These are phyloP conservation scores for Aphelenchoides besseyi DNA, from an alignment of 1,140 invertebrate species.

Conservation along the genomic window DNA sequence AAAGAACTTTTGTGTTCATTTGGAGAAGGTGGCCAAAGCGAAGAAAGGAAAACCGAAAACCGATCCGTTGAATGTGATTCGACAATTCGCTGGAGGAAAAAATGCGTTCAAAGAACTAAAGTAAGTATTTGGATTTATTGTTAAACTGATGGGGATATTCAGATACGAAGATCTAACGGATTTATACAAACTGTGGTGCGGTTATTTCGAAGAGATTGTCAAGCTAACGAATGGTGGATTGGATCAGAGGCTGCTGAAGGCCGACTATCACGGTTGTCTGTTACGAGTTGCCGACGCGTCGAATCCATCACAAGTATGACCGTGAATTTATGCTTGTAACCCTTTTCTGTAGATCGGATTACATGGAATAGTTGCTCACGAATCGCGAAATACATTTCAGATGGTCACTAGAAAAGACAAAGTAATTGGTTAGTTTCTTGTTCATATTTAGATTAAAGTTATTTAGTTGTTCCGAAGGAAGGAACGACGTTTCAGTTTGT, in stretches of 20 bases:
- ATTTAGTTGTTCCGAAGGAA: conserved; percentile 47
- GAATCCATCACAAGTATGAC: conserved; percentile 35
- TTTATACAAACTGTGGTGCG: conserved; percentile 31
- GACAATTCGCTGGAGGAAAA: conserved; percentile 12
- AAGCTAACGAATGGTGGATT: conserved; percentile 14
- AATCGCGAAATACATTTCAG: conserved; percentile 44
- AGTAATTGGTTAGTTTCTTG: conserved; percentile 35
- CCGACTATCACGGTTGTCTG: conserved; percentile 40
- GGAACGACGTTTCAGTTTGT: conserved; percentile 43
- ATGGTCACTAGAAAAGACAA: conserved; percentile 37
- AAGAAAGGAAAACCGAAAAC: conserved; percentile 23
- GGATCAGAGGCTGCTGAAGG: conserved; percentile 33
- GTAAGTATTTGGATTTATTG: conserved; percentile 21
- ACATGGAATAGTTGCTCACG: conserved; percentile 46
- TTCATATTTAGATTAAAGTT: conserved; percentile 24
- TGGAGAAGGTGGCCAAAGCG: conserved; percentile 26
- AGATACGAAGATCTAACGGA: conserved; percentile 37
- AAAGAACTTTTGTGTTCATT: conserved; percentile 6
- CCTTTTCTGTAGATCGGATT: conserved; percentile 37
- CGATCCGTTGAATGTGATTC: conserved; percentile 25
- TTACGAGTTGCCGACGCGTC: conserved; percentile 31
- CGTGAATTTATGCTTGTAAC: conserved; percentile 13
- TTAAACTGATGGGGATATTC: no score
- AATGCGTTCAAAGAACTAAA: conserved; percentile 26
- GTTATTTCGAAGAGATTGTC: conserved; percentile 17